These are phyloP conservation scores for Ceratina australensis DNA, from an alignment of 1,140 invertebrate species.

Conservation along the genomic window DNA sequence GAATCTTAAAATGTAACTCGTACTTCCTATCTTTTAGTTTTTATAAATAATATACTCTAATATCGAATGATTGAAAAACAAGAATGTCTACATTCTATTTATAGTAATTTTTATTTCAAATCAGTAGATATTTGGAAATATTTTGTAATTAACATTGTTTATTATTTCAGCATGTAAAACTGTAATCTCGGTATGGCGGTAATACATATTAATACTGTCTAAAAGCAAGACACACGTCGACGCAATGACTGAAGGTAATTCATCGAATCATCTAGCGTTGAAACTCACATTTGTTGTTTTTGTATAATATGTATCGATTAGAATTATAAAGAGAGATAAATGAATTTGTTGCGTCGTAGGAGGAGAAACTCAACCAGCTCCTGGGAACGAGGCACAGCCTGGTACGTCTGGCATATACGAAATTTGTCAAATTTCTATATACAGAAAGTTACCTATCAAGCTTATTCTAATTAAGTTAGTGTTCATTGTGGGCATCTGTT, in stretches of 20 bases:
- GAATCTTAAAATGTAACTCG: neutral
- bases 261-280: constrained; percentile 31
- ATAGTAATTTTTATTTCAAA: constrained; percentile 14
- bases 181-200: constrained; percentile 49
- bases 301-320: neutral
- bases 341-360: constrained; percentile 26
- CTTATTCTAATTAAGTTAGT: constrained; percentile 75
- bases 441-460: constrained; percentile 68
- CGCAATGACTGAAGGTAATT: constrained; percentile 74
- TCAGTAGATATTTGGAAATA: constrained; percentile 20
- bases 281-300: neutral
- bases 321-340: constrained; percentile 2
- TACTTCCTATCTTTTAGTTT: neutral
- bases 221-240: constrained; percentile 71
- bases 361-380: constrained; percentile 70
- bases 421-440: constrained; percentile 49
- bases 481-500: constrained; percentile 73
- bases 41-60: constrained; percentile 3
- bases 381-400: constrained; percentile 67
- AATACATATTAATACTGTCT: constrained; percentile 68
- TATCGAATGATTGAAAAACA: no score
- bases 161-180: constrained; percentile 55
- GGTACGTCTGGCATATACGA: constrained; percentile 64
- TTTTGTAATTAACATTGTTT: constrained; percentile 20
- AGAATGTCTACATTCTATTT: neutral